Percentiles rank a stretch among this genome's conserved stretches.
Conservation (phyloP, 2,797 vertebrate genomes). For the Danionella dracula region DNA sequence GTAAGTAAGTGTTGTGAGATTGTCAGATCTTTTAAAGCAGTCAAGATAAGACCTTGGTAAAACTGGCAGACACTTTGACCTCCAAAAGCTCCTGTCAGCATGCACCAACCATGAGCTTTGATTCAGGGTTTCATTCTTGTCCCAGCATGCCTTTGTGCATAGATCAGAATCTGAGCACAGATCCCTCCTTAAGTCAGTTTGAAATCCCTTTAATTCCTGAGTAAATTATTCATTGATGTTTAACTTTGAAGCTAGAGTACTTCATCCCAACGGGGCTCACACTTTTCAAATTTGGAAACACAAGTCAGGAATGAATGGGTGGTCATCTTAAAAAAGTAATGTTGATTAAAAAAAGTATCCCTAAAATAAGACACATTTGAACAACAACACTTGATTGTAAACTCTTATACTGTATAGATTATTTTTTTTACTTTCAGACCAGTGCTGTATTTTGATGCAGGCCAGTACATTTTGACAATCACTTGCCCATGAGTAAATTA, state of each 20-base stretch:
- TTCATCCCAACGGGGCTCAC: neutral
- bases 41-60: neutral
- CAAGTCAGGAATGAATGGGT: neutral
- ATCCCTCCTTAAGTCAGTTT: neutral
- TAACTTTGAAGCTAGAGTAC: neutral
- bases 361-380: no score
- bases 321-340: no score
- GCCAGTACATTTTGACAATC: no score
- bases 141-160: neutral
- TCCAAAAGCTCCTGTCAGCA: neutral
- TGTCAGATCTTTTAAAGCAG: neutral
- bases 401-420: no score
- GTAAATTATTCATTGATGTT: neutral
- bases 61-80: neutral
- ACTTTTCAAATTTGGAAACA: neutral
- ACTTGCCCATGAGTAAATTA: no score
- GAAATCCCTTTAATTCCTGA: neutral
- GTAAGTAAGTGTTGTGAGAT: no score
- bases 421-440: no score
- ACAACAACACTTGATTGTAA: no score
- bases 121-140: neutral
- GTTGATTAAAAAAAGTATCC: no score
- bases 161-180: neutral
- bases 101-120: neutral
- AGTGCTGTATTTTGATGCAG: no score